These are phyloP conservation scores for Lycodopsis pacificus DNA, from an alignment of 2,797 vertebrate genomes.

Conservation along the genomic window DNA sequence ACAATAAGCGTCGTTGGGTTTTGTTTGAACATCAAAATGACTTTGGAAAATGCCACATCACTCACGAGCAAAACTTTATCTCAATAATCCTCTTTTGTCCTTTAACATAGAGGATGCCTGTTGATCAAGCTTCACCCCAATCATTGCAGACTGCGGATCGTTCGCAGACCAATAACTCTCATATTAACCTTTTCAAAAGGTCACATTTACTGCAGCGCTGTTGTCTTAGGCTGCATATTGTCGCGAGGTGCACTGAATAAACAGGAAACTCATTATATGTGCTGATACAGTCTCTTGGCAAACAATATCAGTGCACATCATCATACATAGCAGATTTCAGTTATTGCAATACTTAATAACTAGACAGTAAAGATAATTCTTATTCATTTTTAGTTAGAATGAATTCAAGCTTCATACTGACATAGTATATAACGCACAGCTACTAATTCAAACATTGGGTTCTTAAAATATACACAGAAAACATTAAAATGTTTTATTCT, in stretches of 20 bases:
- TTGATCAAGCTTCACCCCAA: background rate
- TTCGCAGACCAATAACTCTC: too few species aligned
- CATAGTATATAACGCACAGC: background rate
- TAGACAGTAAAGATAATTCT: background rate
- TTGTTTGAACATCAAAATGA: conserved; percentile 9
- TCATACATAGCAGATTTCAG: background rate
- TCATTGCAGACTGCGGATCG: too few species aligned
- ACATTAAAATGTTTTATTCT: too few species aligned
- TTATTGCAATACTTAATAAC: background rate
- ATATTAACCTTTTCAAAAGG: background rate
- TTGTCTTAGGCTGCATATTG: too few species aligned
- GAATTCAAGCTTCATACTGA: background rate
- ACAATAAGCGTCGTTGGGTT: background rate
- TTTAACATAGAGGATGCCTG: background rate
- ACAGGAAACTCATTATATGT: too few species aligned
- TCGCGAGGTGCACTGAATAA: too few species aligned
- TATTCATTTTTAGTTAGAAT: background rate
- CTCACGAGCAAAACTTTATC: background rate
- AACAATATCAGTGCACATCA: background rate
- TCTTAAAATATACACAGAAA: too few species aligned
- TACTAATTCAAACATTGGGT: background rate
- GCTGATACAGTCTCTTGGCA: background rate
- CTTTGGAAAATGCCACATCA: conserved; percentile 5
- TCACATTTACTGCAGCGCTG: background rate
- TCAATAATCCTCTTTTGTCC: background rate